Evolutionary conservation across 2,888 invertebrate genomes (phyloP), one percentile per base, ranked within the genome.

Genomic region (Pyralis farinalis): DNA sequence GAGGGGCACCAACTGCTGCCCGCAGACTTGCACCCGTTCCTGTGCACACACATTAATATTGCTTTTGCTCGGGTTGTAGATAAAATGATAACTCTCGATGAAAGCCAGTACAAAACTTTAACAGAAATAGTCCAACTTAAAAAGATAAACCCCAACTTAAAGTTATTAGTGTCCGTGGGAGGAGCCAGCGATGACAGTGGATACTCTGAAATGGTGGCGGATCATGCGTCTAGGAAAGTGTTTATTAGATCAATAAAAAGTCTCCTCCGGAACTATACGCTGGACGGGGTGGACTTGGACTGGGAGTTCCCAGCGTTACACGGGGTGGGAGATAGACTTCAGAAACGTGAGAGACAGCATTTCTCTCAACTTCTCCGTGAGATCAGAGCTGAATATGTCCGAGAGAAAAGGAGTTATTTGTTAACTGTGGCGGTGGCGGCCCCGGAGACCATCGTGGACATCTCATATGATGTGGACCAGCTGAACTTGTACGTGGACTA

Each of bases 11-110:
- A 75, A 48, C 76, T 94, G 39, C 66, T 77, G 58, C 92, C 94
- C 4, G 64, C 77, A 25, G 78, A 90, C 55, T 90, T 96, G 21
- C 92, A 95, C 64, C 91, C 95, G 12, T 74, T 91, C 56, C 83
- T 97, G 42, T 97, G 97, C 71, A 95, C 96, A 1, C 97, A 97
- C 76, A 91, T 97, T 45, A 95, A 95, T 70, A 81, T 96, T 42
- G 96, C 94, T 31, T 94, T 95, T 83, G 94, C 93, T 12, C 70
- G 73, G 43, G 86, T 97, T 29, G 65, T 71, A 3, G 91, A 95
- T 58, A 91, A 91, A 50, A 80, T 90, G 6, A 77, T 96, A 21
- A 54, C 77, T 38, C 76, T 95, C 16, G 86, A 88, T 7, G 65
- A 84, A 3, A 50, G 69, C 0, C 78, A 91, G 39, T 60, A 62